phyloP scores from a whole-genome alignment of 1,140 invertebrate genomes.

The Nilaparvata lugens region DNA sequence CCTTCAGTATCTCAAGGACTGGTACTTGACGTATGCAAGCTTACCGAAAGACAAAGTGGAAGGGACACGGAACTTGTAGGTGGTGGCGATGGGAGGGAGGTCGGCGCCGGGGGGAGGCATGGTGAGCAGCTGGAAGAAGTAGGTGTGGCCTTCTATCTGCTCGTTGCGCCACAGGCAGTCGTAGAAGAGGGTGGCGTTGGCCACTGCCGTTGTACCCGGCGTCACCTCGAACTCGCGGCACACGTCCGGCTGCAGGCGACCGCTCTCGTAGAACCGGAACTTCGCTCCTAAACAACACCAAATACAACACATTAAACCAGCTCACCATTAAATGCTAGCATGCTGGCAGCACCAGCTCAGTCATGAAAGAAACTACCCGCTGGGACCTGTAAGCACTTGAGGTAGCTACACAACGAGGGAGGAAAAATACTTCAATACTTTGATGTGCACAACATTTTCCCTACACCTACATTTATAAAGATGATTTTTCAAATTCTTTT shows the following conservation, averaged over 20 bases:
- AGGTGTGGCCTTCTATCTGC: background rate
- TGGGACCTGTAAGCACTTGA: background rate
- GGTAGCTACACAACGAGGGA: background rate
- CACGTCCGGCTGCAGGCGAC: background rate
- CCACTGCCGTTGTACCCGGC: background rate
- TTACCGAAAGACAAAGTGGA: background rate
- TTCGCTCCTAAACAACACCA: conserved; percentile 7
- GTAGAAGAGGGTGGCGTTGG: conserved; percentile 3
- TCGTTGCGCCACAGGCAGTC: conserved; percentile 9
- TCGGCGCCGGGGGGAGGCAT: background rate
- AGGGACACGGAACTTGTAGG: conserved; percentile 4
- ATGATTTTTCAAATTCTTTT: too few relatives aligned
- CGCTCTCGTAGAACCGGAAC: conserved; percentile 4
- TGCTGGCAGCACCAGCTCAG: too few relatives aligned
- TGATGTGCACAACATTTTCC: too few relatives aligned
- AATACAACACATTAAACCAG: background rate
- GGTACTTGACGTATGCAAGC: background rate
- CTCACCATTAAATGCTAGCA: too few relatives aligned
- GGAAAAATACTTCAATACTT: too few relatives aligned
- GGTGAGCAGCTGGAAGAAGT: conserved; percentile 7
- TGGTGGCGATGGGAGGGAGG: background rate
- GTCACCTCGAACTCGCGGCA: conserved; percentile 12
- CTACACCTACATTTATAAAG: too few relatives aligned
- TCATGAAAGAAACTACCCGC: too few relatives aligned
- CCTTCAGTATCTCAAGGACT: too few relatives aligned